Percentiles rank a stretch among this genome's conserved stretches.
phyloP scores from a whole-genome alignment of 2,888 invertebrate species.

The Drepana falcataria region DNA sequence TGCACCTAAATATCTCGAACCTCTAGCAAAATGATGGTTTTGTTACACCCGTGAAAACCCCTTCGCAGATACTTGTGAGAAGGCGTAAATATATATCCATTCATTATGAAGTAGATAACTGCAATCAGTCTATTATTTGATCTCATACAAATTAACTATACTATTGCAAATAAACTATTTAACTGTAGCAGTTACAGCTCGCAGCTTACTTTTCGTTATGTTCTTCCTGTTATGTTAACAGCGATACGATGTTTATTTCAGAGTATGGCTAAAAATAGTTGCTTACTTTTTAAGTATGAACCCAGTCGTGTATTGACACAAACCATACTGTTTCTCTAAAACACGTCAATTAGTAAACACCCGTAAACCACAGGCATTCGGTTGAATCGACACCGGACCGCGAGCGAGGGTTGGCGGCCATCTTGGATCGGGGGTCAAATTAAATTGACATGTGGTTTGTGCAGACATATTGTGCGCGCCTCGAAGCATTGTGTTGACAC shows the following conservation, averaged over 20 bases:
- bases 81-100: too few relatives aligned
- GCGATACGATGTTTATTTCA: neutral
- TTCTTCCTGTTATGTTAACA: neutral
- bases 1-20: too few relatives aligned
- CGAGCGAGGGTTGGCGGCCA: slow-evolving; percentile 60
- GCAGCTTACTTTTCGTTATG: neutral
- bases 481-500: slow-evolving; percentile 68
- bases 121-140: too few relatives aligned
- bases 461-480: slow-evolving; percentile 66
- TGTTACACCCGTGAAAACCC: too few relatives aligned
- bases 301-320: slow-evolving; percentile 40
- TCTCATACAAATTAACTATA: too few relatives aligned
- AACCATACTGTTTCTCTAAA: slow-evolving; percentile 59
- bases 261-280: slow-evolving; percentile 13
- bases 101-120: too few relatives aligned
- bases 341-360: slow-evolving; percentile 67
- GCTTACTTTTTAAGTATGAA: slow-evolving; percentile 28
- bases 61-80: too few relatives aligned
- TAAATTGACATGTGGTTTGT: slow-evolving; percentile 75
- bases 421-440: slow-evolving; percentile 74
- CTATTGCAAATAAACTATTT: too few relatives aligned
- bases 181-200: too few relatives aligned
- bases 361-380: slow-evolving; percentile 62
- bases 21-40: too few relatives aligned
- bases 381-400: slow-evolving; percentile 40